A percentile compares a stretch with the other conserved stretches of the same genome.
These are phyloP conservation scores for Chlorocebus sabaeus DNA, from an alignment of 2,113 vertebrate species.

Conservation along the genomic window DNA sequence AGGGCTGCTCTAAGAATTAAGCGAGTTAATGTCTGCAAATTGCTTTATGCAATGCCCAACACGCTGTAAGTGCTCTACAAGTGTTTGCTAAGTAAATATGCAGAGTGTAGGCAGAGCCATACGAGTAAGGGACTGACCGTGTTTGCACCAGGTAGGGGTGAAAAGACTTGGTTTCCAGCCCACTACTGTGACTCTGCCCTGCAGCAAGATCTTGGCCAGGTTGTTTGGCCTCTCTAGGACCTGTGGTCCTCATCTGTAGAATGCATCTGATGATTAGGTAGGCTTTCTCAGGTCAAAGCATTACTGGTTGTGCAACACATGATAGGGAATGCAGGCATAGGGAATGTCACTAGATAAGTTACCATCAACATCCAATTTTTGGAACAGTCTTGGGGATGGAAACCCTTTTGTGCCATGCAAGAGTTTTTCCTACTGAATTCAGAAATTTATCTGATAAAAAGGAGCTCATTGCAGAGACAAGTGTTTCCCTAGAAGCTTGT, in stretches of 20 bases:
- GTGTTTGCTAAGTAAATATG: neutral
- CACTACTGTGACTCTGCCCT: neutral
- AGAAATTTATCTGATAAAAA: neutral
- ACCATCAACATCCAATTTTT: neutral
- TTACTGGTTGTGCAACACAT: neutral
- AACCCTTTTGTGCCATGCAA: neutral
- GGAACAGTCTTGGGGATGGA: neutral
- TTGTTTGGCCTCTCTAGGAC: too few relatives aligned
- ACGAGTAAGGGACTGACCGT: accelerated
- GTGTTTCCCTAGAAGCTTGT: neutral
- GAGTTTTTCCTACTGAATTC: neutral
- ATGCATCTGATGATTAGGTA: neutral
- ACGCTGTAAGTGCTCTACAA: neutral
- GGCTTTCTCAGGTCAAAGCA: neutral
- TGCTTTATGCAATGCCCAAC: neutral
- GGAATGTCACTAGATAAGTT: neutral
- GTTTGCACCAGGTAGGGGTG: neutral
- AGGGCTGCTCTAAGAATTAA: neutral
- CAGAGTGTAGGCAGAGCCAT: neutral
- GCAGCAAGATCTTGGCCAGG: neutral
- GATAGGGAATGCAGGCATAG: neutral
- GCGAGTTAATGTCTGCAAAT: neutral
- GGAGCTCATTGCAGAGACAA: neutral
- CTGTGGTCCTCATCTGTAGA: neutral
- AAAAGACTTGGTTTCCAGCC: neutral